Evolutionary conservation across 1,140 invertebrate genomes (phyloP).

Genomic region (Bicyclus anynana): DNA sequence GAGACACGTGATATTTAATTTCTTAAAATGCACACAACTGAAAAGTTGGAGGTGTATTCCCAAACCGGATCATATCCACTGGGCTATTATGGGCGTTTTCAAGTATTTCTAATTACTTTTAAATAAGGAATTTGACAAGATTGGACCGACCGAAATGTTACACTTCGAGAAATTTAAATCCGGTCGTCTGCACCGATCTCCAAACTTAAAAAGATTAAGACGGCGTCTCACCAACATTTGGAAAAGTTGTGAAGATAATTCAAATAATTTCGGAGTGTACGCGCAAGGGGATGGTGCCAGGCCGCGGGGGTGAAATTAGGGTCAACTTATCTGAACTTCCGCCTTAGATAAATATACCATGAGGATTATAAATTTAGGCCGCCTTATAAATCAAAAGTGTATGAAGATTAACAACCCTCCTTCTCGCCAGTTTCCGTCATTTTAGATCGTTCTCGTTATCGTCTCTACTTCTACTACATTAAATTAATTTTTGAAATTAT

Average conservation of each 20-base stretch:
- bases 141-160: no score
- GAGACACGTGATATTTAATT: no score
- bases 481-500: no score
- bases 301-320: slow-evolving; percentile 16
- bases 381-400: slow-evolving; percentile 1
- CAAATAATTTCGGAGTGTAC: slow-evolving; percentile 17
- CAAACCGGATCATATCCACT: no score
- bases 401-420: background rate
- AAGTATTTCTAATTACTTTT: no score
- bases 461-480: no score
- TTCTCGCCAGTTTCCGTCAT: background rate
- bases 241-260: slow-evolving; percentile 24
- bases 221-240: slow-evolving; percentile 4
- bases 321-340: slow-evolving; percentile 20
- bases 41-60: no score
- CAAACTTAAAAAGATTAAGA: slow-evolving; percentile 17
- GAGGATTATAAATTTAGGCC: slow-evolving; percentile 12
- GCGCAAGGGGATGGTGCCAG: slow-evolving; percentile 2
- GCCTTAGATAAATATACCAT: slow-evolving; percentile 13
- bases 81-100: no score
- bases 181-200: background rate
- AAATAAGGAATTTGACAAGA: no score
- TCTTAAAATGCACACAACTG: no score
- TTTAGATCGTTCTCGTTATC: background rate
- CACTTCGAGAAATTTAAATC: no score